A percentile compares a stretch with the other conserved stretches of the same genome.
Conservation (phyloP, 1,140 invertebrate species). For the Pissodes strobi region DNA sequence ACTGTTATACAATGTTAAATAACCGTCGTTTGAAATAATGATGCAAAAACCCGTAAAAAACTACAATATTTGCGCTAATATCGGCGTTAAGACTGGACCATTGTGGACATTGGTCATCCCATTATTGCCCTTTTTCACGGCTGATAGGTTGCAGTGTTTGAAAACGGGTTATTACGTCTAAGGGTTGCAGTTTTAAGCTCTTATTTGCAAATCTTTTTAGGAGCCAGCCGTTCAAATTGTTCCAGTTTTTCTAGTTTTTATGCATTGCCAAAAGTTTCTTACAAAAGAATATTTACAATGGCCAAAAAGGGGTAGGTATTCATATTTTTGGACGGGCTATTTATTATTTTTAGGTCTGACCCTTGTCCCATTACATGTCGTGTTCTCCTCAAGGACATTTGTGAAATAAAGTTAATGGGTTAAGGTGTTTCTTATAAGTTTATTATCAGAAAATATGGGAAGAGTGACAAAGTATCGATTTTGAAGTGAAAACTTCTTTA, state of each 20-base stretch:
- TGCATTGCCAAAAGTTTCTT: conserved; percentile 39
- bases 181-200: conserved; percentile 33
- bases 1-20: conserved; percentile 10
- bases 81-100: conserved; percentile 10
- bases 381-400: too few species aligned
- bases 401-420: too few species aligned
- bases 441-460: too few species aligned
- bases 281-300: conserved; percentile 7
- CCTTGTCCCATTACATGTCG: too few species aligned
- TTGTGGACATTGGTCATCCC: conserved; percentile 35
- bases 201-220: conserved; percentile 32
- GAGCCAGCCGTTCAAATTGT: conserved; percentile 30
- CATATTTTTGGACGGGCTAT: too few species aligned
- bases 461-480: too few species aligned
- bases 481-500: too few species aligned
- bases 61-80: conserved; percentile 28
- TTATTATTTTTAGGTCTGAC: too few species aligned
- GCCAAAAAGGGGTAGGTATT: too few species aligned
- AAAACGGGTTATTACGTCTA: conserved; percentile 37
- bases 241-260: conserved; percentile 43
- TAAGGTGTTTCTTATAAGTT: too few species aligned
- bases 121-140: conserved; percentile 32
- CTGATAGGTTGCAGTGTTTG: conserved; percentile 34
- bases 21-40: conserved; percentile 29
- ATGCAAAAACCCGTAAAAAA: conserved; percentile 24